A percentile compares a stretch with the other conserved stretches of the same genome.
phyloP scores from a whole-genome alignment of 2,113 vertebrate genomes.

The Oncorhynchus tshawytscha region DNA sequence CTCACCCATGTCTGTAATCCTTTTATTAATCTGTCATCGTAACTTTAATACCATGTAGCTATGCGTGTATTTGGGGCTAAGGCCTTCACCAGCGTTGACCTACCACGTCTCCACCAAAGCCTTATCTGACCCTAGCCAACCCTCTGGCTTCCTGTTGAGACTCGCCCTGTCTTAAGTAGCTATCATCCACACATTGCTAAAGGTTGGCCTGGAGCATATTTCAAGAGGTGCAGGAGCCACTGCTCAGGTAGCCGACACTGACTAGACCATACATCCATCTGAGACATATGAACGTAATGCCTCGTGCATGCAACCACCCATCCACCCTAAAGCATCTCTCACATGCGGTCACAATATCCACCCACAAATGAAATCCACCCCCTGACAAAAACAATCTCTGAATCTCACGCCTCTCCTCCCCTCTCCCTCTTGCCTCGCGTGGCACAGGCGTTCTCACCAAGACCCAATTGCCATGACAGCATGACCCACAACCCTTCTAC shows the following conservation, averaged over 20 bases:
- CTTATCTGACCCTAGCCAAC: constrained; percentile 40
- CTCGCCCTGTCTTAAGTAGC: constrained; percentile 46
- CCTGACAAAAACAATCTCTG: constrained; percentile 54
- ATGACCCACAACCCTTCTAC: constrained; percentile 53
- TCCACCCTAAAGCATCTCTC: constrained; percentile 48
- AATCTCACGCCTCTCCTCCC: constrained; percentile 33
- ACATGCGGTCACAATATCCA: constrained; percentile 60
- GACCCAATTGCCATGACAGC: constrained; percentile 68
- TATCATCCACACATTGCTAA: constrained; percentile 55
- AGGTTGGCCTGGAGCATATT: constrained; percentile 36
- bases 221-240: constrained; percentile 39
- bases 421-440: constrained; percentile 46
- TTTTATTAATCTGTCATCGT: constrained; percentile 53
- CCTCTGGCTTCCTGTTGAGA: constrained; percentile 30
- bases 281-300: background rate
- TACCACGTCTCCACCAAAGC: constrained; percentile 45
- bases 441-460: constrained; percentile 56
- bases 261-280: constrained; percentile 30
- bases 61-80: constrained; percentile 50
- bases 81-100: constrained; percentile 48
- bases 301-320: too few relatives aligned
- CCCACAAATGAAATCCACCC: constrained; percentile 11
- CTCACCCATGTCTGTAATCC: constrained; percentile 49
- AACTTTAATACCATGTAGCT: constrained; percentile 51
- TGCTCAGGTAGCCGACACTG: constrained; percentile 41